Conservation (phyloP, 2,888 invertebrate species). For the Dendrolimus houi region DNA sequence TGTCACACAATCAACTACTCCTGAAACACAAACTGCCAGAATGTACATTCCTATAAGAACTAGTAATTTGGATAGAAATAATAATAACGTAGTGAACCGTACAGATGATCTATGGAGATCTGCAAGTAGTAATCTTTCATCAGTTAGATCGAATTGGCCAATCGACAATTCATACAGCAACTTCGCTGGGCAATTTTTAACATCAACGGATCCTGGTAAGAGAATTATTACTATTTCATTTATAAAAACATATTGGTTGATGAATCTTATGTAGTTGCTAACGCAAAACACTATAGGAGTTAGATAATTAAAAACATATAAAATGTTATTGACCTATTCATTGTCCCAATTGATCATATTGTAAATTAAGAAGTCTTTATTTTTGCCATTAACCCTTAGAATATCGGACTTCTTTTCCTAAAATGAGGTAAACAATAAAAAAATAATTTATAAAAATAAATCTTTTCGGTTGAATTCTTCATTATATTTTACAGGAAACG, state of each 20-base stretch:
- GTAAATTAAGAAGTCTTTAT: no score
- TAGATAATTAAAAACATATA: no score
- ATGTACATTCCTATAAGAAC: not conserved
- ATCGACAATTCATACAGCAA: slow-evolving; percentile 25
- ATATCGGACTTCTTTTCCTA: no score
- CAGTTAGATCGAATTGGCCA: slow-evolving; percentile 38
- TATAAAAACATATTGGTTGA: not conserved
- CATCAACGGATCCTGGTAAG: slow-evolving; percentile 54
- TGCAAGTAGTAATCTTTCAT: slow-evolving; percentile 29
- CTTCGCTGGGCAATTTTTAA: slow-evolving; percentile 27
- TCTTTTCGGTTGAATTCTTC: no score
- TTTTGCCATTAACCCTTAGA: no score
- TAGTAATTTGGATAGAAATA: not conserved
- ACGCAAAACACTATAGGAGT: no score
- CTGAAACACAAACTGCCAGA: not conserved
- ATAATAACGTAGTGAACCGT: slow-evolving; percentile 22
- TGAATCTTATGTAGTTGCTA: no score
- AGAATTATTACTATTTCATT: slow-evolving; percentile 3
- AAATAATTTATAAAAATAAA: no score
- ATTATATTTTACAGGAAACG: no score
- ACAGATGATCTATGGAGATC: slow-evolving; percentile 37
- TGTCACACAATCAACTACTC: not conserved
- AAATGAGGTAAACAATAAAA: no score
- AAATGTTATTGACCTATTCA: no score
- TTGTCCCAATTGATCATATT: no score